These are phyloP conservation scores for Mycalesis mineus DNA, from an alignment of 2,888 invertebrate genomes.

Conservation along the genomic window DNA sequence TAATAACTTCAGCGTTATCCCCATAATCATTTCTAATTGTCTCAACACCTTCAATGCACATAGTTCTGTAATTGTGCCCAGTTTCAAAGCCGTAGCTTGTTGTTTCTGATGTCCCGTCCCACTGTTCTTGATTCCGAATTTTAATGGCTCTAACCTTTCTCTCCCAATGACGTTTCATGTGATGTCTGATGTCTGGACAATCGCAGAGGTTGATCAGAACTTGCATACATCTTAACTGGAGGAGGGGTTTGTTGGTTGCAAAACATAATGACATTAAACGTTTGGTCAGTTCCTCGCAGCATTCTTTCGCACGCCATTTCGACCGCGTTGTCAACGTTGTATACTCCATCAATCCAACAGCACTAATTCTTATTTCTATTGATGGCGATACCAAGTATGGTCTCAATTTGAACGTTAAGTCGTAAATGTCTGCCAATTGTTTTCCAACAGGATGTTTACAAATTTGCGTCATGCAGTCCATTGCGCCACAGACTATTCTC, in stretches of 20 bases:
- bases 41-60: conserved; percentile 55
- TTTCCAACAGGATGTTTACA: conserved; percentile 61
- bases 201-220: conserved; percentile 65
- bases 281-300: conserved; percentile 43
- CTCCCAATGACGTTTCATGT: conserved; percentile 51
- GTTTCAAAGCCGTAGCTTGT: conserved; percentile 49
- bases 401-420: conserved; percentile 45
- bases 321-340: conserved; percentile 60
- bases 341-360: conserved; percentile 51
- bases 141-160: conserved; percentile 38
- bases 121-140: conserved; percentile 54
- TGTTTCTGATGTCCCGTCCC: conserved; percentile 58
- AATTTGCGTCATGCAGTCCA: conserved; percentile 61
- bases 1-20: conserved; percentile 47
- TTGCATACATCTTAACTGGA: conserved; percentile 57
- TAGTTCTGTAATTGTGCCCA: conserved; percentile 60
- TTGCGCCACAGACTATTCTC: conserved; percentile 47
- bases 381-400: conserved; percentile 37
- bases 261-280: conserved; percentile 45
- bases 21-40: conserved; percentile 58
- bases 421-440: conserved; percentile 54
- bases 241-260: conserved; percentile 44
- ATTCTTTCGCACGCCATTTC: conserved; percentile 65
- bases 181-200: conserved; percentile 56
- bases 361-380: conserved; percentile 49